Evolutionary conservation across 1,140 invertebrate genomes (phyloP), one percentile per base, ranked within the genome.

Genomic region (Pseudomyrmex pallidus): DNA sequence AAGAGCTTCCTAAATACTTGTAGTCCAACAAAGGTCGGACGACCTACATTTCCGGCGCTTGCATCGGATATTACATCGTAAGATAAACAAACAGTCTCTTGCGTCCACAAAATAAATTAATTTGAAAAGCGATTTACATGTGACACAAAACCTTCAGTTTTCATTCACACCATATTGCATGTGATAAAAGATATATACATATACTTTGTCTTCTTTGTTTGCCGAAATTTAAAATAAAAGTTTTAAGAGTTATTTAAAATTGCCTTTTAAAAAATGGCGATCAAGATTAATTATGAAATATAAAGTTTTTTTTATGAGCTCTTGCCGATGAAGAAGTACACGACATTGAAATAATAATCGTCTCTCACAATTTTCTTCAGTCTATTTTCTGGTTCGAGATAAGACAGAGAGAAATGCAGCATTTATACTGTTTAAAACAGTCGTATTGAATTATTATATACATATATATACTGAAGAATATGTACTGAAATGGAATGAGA

Each of bases 21-120:
- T 13, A 15, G n/a, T 67, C 44, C 13, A 48, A 20, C 52, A 57
- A 57, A 57, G 13, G 5, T 2, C 12, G 50, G 2, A 1, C 12
- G 64, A 70, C 35, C 76, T 70, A 78, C 7, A 57, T 70, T 57
- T 13, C 4, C 35, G 12, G 2, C 13, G 12, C 50, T 13, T 52
- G 50, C 50, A 52, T 52, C 50, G 50, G 9, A 52, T 52, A 13
- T 13, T 52, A 17, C 10, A 12, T 17, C n/a, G 44, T 25, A n/a
- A 61, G 25, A 52, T 22, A 48, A 20, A 1, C 59, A 48, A 67
- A 67, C 9, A 3, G 7, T 67, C 35, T 67, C 22, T 77, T 46
- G 50, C n/a, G 8, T 66, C 13, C 54, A 3, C 15, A 67, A 77
- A 68, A 78, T 78, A 57, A 68, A 46, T 35, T 68, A 78, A 57